Base-by-base conservation (phyloP, 2,113 vertebrate genomes). In the Acinonyx jubatus region DNA sequence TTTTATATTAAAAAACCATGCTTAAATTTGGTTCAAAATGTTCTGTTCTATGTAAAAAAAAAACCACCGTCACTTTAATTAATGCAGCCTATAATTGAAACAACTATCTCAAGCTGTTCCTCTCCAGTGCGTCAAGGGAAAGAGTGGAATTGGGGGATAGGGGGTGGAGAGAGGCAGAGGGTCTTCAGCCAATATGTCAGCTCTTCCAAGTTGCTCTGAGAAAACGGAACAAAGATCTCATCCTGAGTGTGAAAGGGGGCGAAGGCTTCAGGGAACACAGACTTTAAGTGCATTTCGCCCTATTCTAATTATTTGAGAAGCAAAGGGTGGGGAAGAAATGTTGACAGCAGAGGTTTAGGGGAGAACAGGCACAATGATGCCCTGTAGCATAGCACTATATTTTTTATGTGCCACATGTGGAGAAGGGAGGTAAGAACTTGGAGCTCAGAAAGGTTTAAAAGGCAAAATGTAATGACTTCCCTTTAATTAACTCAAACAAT, bases 401-500 rank as follows among this genome's bases (percentile, higher is more conserved):
- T 45, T 69, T 86, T 50, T 14, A 12, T 11, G 63, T 14, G 14
- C 89, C 74, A 0, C 80, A 19, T 19, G 38, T n/a, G 19, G 94
- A 94, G 74, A 63, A 79, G 11, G 89, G 95, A 84, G 94, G 69
- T 33, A 74, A 79, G 83, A 55, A 69, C 7, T 2, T 52, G 7
- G 87, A 80, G 55, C 71, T 74, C 79, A 85, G 52, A 50, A 76
- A 89, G 25, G 63, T 68, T 94, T 80, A 63, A 96, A 88, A 92
- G 92, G 84, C 65, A 66, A 48, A 87, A 38, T 63, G 61, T 45
- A 96, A 92, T 76, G 2, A 9, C 65, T 88, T 94, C 83, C 86
- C 87, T 87, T 96, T 97, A 89, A 94, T 92, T 95, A 97, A 84
- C 52, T 93, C 45, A 91, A 36, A 84, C 81, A 86, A 50, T 15